Percentiles rank a stretch among this genome's conserved stretches.
Conservation (phyloP, 2,888 invertebrate genomes). For the Hydraecia micacea region DNA sequence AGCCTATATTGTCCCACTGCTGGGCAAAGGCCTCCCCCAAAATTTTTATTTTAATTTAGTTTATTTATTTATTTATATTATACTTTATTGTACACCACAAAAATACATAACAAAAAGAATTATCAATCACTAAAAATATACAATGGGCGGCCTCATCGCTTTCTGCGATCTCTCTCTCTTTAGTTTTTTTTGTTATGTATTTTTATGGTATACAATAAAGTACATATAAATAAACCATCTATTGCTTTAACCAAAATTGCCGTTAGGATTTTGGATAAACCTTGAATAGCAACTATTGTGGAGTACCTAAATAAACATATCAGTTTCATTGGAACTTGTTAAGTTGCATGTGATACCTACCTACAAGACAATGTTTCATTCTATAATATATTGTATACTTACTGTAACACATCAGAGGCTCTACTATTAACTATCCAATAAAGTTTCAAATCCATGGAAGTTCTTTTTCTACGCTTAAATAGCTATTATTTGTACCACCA, state of each 20-base stretch:
- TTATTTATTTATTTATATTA: too few species aligned
- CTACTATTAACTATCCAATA: not conserved
- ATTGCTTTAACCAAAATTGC: not conserved
- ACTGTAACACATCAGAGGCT: slow-evolving; percentile 31
- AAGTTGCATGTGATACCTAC: not conserved
- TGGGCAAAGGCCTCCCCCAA: too few species aligned
- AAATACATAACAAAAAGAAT: too few species aligned
- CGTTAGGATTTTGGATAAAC: not conserved
- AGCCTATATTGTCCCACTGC: too few species aligned
- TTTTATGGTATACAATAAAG: too few species aligned
- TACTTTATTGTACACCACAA: too few species aligned
- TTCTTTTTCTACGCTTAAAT: slow-evolving; percentile 3
- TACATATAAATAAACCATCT: not conserved
- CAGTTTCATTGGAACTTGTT: not conserved
- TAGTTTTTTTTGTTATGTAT: not conserved
- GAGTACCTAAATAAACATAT: not conserved
- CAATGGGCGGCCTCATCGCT: too few species aligned
- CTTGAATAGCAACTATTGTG: not conserved
- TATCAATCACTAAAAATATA: too few species aligned
- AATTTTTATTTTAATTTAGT: too few species aligned
- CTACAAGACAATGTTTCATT: not conserved
- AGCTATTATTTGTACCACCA: slow-evolving; percentile 21
- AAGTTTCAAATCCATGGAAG: slow-evolving; percentile 29
- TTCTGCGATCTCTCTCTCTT: too few species aligned
- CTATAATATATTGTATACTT: not conserved